These are phyloP conservation scores for Pristis pectinata DNA, from an alignment of 2,797 vertebrate species.

Conservation along the genomic window DNA sequence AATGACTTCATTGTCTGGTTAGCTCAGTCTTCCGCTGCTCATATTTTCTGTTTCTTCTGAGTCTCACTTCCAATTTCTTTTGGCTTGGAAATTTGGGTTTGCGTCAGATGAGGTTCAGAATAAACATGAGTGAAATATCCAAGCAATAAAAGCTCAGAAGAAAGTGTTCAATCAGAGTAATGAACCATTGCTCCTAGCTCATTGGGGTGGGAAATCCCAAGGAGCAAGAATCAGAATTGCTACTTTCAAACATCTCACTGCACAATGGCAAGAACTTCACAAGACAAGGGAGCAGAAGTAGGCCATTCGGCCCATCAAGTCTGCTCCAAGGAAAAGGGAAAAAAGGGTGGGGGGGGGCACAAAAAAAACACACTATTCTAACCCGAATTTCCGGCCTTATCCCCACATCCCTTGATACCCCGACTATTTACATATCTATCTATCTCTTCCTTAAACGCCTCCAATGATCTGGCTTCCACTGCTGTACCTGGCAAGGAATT, in stretches of 20 bases:
- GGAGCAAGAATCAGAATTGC: background rate
- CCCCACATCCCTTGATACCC: no score
- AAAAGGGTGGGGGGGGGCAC: no score
- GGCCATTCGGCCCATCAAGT: no score
- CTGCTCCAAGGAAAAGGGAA: no score
- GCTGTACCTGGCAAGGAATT: no score
- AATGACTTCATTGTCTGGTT: slow-evolving; percentile 35
- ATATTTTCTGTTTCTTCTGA: slow-evolving; percentile 26
- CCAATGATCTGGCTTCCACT: no score
- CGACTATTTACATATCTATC: no score
- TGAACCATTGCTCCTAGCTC: background rate
- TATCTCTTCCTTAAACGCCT: no score
- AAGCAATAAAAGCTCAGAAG: slow-evolving; percentile 15
- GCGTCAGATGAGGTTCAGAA: slow-evolving; percentile 14
- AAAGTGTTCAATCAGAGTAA: background rate
- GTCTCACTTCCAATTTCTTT: slow-evolving; percentile 25
- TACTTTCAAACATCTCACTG: background rate
- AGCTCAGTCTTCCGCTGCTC: background rate
- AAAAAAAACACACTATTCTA: no score
- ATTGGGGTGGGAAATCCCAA: background rate
- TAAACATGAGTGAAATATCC: slow-evolving; percentile 22
- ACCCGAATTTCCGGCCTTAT: no score
- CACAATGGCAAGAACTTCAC: background rate
- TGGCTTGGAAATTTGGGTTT: slow-evolving; percentile 1
- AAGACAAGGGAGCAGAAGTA: no score